Base-by-base conservation (phyloP, 2,113 vertebrate genomes). In the Scalopus aquaticus region DNA sequence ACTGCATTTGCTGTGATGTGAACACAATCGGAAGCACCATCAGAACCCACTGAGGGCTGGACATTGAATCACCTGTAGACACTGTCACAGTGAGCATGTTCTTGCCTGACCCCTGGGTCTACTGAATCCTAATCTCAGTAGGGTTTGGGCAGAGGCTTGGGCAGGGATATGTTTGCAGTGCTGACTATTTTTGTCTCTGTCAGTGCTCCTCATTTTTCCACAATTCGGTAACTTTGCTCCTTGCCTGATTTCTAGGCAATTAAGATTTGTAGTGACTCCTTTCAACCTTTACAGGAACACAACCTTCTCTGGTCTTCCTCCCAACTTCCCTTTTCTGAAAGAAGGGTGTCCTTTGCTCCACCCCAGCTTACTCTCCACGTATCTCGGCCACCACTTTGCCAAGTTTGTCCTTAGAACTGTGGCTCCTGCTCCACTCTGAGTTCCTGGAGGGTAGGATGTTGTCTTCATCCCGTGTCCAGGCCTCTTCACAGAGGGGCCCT, bases 321-420 rank as follows among this genome's bases (percentile, higher is more conserved):
- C 12, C 46, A 51, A 17, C 58, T 89, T 37, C 39, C 30, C 42
- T 78, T 72, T 69, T 49, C 39, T 54, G 44, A 84, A 72, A 79
- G 70, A 83, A 32, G 4, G 1, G 0, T 8, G 9, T 19, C n/a
- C 24, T 90, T 26, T 19, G 0, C 51, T 10, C 54, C 9, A 7
- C 42, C 0, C 49, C 16, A 28, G n/a, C 0, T 6, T 0, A 1
- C 24, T 16, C 3, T 46, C 17, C 2, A 9, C 5, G 1, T 39
- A 16, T 16, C 17, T 54, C 4, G 0, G 30, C 5, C 11, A 60
- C 37, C 13, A 3, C 22, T 39, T 56, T 7, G 15, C 39, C 42
- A 2, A 22, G 51, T 64, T 62, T 65, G 46, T 35, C 62, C 70
- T 0, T 5, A 46, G 62, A 54, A 19, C 90, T 4, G 10, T 72